These are phyloP conservation scores for Galbula dea DNA, from an alignment of 2,113 vertebrate genomes.

Conservation along the genomic window DNA sequence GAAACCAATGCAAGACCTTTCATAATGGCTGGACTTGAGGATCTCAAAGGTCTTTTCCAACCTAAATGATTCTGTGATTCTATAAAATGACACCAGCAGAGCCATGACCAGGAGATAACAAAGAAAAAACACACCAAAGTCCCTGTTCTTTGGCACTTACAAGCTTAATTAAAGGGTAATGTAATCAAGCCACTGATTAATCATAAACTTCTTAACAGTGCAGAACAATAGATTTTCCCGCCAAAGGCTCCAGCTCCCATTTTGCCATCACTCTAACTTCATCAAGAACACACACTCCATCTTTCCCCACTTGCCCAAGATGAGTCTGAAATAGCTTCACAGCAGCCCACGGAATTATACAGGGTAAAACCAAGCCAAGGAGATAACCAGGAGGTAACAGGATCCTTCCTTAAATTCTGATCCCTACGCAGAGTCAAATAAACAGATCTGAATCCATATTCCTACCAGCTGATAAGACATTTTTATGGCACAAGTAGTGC, in stretches of 20 bases:
- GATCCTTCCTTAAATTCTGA: not conserved
- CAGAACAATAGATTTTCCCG: not conserved
- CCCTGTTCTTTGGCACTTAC: not conserved
- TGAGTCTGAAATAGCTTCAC: not conserved
- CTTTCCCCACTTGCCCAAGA: not conserved
- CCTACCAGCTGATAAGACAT: not conserved
- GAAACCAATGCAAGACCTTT: not conserved
- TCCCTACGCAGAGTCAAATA: not conserved
- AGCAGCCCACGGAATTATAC: not conserved
- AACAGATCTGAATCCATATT: not conserved
- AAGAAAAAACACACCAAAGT: conserved; percentile 10
- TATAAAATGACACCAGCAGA: conserved; percentile 10
- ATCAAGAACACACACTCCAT: not conserved
- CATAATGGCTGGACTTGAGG: not conserved
- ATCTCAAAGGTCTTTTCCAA: not conserved
- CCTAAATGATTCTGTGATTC: not conserved
- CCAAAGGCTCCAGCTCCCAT: not conserved
- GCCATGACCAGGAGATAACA: not conserved
- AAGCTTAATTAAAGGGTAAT: conserved; percentile 14
- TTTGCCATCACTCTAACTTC: not conserved
- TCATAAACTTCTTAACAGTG: conserved; percentile 51
- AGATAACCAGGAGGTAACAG: not conserved
- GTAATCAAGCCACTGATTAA: conserved; percentile 10
- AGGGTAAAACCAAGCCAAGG: not conserved
- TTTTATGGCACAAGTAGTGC: not conserved